Percentiles rank a stretch among this genome's conserved stretches.
Conservation (phyloP, 2,113 vertebrate species). For the Pagrus major region DNA sequence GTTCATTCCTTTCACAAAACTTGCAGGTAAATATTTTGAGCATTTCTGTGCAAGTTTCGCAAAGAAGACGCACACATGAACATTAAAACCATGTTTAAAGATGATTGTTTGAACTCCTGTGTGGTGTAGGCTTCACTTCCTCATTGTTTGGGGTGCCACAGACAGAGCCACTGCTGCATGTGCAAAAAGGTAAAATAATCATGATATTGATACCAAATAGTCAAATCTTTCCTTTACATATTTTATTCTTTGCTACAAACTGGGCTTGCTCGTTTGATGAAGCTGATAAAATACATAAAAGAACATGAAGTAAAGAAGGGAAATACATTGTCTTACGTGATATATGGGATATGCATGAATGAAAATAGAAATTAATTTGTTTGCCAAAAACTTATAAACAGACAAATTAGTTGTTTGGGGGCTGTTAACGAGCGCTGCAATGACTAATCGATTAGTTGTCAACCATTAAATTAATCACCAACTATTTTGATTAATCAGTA, state of each 20-base stretch:
- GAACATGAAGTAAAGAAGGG: not conserved
- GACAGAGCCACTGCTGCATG: too few species aligned
- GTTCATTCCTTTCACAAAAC: not conserved
- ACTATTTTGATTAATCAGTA: too few species aligned
- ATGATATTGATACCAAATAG: too few species aligned
- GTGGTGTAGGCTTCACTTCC: not conserved
- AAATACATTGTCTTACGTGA: not conserved
- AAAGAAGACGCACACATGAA: too few species aligned
- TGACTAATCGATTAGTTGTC: too few species aligned
- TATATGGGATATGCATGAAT: not conserved
- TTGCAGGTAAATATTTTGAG: not conserved
- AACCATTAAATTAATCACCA: too few species aligned
- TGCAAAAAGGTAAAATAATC: too few species aligned
- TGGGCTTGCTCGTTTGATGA: not conserved
- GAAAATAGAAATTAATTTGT: not conserved
- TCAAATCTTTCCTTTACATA: not conserved
- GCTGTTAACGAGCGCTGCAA: too few species aligned
- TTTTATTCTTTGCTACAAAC: not conserved
- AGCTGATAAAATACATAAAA: not conserved
- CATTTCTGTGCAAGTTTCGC: not conserved
- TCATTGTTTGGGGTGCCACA: not conserved
- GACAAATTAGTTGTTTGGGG: not conserved
- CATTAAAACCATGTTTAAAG: not conserved
- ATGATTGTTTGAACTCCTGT: not conserved
- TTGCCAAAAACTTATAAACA: not conserved